Base-by-base conservation (phyloP, 2,797 vertebrate genomes). In the Hyperoplus lanceolatus region DNA sequence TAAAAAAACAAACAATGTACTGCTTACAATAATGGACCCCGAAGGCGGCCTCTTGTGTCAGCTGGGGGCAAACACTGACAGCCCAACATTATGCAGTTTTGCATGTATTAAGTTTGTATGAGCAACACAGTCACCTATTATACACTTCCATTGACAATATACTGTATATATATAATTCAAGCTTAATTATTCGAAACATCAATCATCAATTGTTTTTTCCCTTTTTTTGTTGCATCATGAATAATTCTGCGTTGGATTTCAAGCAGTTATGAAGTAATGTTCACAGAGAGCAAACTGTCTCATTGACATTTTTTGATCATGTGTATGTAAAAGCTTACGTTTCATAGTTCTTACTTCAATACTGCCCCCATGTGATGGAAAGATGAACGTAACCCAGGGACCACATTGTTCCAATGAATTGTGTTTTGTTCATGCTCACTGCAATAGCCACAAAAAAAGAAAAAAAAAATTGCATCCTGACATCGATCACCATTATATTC, bases 331-430 rank as follows among this genome's bases (percentile, higher is more conserved):
- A 75, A 58, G 39, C 50, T 63, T 5, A 7, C 29, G 38, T 49
- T 50, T 45, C 10, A 63, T 58, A 66, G 81, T 91, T 89, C 77
- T 91, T 94, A 91, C 74, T 83, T 93, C 93, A 94, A 92, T 81
- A 94, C 92, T 95, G 94, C 93, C 93, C 92, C 87, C 93, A 82
- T 90, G 94, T 94, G 94, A 73, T 45, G 16, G 11, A 48, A 84
- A 71, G 54, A 7, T 48, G 82, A 63, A 87, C 6, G 39, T 45
- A 51, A 45, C 54, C 14, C 60, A 57, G 46, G 36, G 29, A 46
- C 15, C n/a, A 42, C 42, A n/a, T 14, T 21, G 46, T 65, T 69
- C 6, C 21, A 1, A 62, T n/a, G 43, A 77, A 38, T 63, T 38
- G 50, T 69, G 9, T 16, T 62, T 29, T 66, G 42, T 42, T 55